Percentiles rank a stretch among this genome's conserved stretches.
These are phyloP conservation scores for Coracopsis vasa DNA, from an alignment of 2,113 vertebrate species.

Conservation along the genomic window DNA sequence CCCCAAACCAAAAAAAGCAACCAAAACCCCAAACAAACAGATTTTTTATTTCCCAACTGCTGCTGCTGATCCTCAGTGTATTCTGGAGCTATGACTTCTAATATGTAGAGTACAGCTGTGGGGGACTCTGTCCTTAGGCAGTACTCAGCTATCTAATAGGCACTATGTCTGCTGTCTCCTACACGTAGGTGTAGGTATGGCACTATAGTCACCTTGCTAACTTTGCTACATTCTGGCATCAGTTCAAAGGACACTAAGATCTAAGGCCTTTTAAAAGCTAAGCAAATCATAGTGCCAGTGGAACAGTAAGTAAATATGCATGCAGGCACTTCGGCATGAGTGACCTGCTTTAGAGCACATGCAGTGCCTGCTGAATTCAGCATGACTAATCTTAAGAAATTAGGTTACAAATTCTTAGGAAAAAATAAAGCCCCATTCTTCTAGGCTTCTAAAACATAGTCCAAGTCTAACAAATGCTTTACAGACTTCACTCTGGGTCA, in stretches of 20 bases:
- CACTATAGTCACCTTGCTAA: neutral
- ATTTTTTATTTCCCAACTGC: neutral
- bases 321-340: rapidly evolving
- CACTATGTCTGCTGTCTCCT: rapidly evolving
- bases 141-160: too few species aligned
- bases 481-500: neutral
- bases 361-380: neutral
- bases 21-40: neutral
- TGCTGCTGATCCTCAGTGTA: neutral
- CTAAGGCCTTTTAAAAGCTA: neutral
- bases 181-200: rapidly evolving
- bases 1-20: neutral
- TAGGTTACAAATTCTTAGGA: neutral
- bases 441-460: neutral
- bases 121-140: too few species aligned
- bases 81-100: neutral
- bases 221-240: neutral
- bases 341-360: neutral
- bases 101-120: rapidly evolving
- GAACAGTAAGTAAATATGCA: neutral
- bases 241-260: neutral
- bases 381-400: neutral
- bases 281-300: neutral
- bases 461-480: neutral
- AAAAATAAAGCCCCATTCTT: neutral